Conservation (phyloP, 1,140 invertebrate genomes). For the Philotrypesis tridentata region DNA sequence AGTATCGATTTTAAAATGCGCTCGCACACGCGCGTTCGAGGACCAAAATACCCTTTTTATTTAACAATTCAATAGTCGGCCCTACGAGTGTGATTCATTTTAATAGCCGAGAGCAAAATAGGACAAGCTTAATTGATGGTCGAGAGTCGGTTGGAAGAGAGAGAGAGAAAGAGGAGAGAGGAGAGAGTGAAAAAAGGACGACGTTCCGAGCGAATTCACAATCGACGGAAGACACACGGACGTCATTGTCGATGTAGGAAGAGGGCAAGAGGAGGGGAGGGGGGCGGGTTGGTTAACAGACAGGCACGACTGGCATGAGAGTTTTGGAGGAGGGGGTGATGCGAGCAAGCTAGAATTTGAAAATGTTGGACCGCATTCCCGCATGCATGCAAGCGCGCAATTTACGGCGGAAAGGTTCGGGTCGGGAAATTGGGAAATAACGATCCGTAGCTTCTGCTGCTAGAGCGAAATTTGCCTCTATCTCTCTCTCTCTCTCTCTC, state of each 20-base stretch:
- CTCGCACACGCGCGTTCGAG: not conserved
- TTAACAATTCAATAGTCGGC: constrained; percentile 17
- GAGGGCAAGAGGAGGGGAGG: too few relatives aligned
- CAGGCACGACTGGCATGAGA: not conserved
- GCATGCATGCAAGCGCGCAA: constrained; percentile 27
- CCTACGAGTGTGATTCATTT: constrained; percentile 22
- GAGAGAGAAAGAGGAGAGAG: not conserved
- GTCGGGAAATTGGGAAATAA: constrained; percentile 54
- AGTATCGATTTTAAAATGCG: not conserved
- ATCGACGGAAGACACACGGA: not conserved
- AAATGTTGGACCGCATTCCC: constrained; percentile 23
- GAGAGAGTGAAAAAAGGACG: too few relatives aligned
- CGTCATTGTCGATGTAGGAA: not conserved
- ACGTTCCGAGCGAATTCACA: not conserved
- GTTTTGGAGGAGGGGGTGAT: not conserved
- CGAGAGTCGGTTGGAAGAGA: constrained; percentile 16
- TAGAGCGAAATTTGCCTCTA: not conserved
- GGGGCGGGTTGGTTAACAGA: not conserved
- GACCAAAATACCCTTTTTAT: not conserved
- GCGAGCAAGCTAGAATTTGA: not conserved
- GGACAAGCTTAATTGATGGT: constrained; percentile 46
- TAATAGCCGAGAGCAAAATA: constrained; percentile 14
- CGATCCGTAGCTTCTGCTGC: constrained; percentile 41
- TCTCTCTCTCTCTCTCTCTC: not conserved
- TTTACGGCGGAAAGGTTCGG: constrained; percentile 22